Evolutionary conservation across 2,797 vertebrate species (phyloP).

Genomic region (Pelochelys cantorii): DNA sequence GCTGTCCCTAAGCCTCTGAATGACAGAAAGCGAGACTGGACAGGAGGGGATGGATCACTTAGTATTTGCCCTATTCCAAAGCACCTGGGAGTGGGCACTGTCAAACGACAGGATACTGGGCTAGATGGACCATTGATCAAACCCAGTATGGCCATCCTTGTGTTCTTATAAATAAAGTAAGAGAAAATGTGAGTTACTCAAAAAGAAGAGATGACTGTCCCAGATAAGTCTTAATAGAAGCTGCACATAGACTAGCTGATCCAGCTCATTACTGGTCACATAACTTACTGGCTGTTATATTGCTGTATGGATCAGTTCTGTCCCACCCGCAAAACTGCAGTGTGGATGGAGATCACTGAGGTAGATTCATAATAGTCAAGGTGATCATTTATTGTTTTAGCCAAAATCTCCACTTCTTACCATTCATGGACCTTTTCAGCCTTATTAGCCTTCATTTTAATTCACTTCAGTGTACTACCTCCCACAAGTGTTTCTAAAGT

Average conservation of each 20-base stretch:
- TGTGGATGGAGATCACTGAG: constrained; percentile 21
- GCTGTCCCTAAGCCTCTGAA: neutral
- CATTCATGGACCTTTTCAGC: neutral
- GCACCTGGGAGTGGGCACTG: neutral
- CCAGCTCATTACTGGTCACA: constrained; percentile 26
- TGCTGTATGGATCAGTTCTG: neutral
- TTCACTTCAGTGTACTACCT: fast-evolving
- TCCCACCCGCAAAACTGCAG: constrained; percentile 9
- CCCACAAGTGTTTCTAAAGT: neutral
- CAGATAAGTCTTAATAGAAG: constrained; percentile 1
- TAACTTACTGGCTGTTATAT: constrained; percentile 37
- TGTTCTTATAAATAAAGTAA: neutral
- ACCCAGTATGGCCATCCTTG: too few relatives aligned
- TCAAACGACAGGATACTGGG: neutral
- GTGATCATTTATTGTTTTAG: constrained; percentile 30
- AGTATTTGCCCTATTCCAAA: neutral
- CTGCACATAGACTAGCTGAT: neutral
- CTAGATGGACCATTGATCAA: neutral
- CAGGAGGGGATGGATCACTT: neutral
- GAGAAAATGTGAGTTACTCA: neutral
- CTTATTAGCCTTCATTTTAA: neutral
- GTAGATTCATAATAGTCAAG: constrained; percentile 38
- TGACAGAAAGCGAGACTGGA: neutral
- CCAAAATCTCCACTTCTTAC: neutral
- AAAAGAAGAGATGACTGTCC: neutral